Conservation (phyloP, 2,113 vertebrate species). For the Neodon shergylaensis region DNA sequence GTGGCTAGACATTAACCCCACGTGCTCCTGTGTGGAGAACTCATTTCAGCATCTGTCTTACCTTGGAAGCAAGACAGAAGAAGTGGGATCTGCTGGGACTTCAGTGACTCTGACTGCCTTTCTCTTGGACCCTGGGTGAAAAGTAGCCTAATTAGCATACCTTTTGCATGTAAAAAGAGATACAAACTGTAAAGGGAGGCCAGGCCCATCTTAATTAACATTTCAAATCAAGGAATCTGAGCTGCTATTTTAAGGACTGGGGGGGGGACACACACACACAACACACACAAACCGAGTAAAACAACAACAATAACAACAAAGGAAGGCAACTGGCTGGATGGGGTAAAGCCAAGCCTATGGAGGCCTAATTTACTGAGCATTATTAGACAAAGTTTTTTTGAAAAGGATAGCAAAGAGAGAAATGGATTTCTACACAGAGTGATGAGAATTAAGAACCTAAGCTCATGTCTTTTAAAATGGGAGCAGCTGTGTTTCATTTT, state of each 20-base stretch:
- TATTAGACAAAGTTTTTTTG: conserved; percentile 80
- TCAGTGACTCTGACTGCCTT: conserved; percentile 70
- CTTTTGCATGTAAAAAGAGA: conserved; percentile 82
- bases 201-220: conserved; percentile 82
- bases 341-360: conserved; percentile 78
- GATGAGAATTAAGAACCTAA: conserved; percentile 71
- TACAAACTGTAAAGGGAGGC: conserved; percentile 80
- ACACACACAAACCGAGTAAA: no score
- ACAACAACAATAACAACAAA: background rate
- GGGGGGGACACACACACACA: conserved; percentile 47
- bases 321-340: conserved; percentile 69
- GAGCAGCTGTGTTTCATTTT: conserved; percentile 54
- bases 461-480: conserved; percentile 64
- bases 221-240: conserved; percentile 80
- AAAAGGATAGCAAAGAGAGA: conserved; percentile 77
- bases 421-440: conserved; percentile 72
- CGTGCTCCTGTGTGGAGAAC: conserved; percentile 30
- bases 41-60: conserved; percentile 72
- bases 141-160: conserved; percentile 80
- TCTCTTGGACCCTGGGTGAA: conserved; percentile 66
- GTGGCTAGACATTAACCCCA: conserved; percentile 35
- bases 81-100: conserved; percentile 37
- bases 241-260: conserved; percentile 73
- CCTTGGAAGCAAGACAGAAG: conserved; percentile 66
- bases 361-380: conserved; percentile 82